Evolutionary conservation across 64 coral and sea anemone genomes (phyloP).

Genomic region (Porites lutea): DNA sequence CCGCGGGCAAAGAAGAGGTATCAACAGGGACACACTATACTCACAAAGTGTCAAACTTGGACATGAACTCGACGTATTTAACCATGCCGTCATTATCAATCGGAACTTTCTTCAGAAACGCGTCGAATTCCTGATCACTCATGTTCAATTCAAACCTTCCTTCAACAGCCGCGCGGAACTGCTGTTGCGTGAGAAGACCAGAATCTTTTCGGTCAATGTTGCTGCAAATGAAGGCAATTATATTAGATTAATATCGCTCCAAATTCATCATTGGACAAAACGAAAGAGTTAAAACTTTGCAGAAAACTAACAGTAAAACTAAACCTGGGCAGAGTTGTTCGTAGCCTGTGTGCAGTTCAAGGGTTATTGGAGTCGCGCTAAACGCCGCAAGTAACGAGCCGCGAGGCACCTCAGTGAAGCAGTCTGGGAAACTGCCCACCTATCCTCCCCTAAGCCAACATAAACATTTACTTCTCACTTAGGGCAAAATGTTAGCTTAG

Average conservation of each 20-base stretch:
- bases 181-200: conserved; percentile 93
- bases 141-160: conserved; percentile 95
- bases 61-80: conserved; percentile 97
- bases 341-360: too few relatives aligned
- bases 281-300: too few relatives aligned
- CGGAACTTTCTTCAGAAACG: conserved; percentile 80
- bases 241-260: not conserved
- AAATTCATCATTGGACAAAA: not conserved
- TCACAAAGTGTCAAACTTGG: conserved; percentile 98
- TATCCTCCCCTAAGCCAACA: too few relatives aligned
- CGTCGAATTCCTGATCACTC: conserved; percentile 85
- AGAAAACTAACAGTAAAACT: too few relatives aligned
- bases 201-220: conserved; percentile 93
- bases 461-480: too few relatives aligned
- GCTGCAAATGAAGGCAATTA: conserved; percentile 34
- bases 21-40: not conserved
- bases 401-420: too few relatives aligned
- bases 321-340: too few relatives aligned
- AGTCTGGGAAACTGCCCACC: too few relatives aligned
- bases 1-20: too few relatives aligned
- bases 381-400: too few relatives aligned
- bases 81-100: conserved; percentile 95
- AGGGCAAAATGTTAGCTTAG: too few relatives aligned
- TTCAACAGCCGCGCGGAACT: conserved; percentile 97
- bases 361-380: too few relatives aligned